Conservation (phyloP, 2,888 invertebrate genomes). For the Pterostichus madidus region DNA sequence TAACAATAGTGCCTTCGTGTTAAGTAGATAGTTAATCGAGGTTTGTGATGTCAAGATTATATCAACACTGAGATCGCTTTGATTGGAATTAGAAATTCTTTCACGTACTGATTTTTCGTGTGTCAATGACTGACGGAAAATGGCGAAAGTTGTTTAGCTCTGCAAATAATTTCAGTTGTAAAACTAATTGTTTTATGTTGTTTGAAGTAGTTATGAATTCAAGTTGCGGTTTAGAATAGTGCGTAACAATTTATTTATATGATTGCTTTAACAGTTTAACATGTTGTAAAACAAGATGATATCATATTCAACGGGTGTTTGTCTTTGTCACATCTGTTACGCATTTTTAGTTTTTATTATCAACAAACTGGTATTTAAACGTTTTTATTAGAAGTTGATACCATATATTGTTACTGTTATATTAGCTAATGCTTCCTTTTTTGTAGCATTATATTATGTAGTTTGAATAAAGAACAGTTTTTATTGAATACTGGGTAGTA, state of each 20-base stretch:
- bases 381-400: background rate
- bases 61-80: slow-evolving; percentile 8
- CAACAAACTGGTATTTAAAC: slow-evolving; percentile 22
- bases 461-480: too few relatives aligned
- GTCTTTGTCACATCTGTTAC: slow-evolving; percentile 12
- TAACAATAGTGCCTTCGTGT: slow-evolving; percentile 49
- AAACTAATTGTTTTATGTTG: slow-evolving; percentile 39
- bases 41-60: slow-evolving; percentile 52
- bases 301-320: slow-evolving; percentile 31
- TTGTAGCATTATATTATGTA: background rate
- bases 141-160: background rate
- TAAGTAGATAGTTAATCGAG: slow-evolving; percentile 49
- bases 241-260: slow-evolving; percentile 33
- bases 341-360: slow-evolving; percentile 20
- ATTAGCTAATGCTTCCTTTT: slow-evolving; percentile 34
- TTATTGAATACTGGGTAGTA: too few relatives aligned
- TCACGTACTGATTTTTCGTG: slow-evolving; percentile 20
- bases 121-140: slow-evolving; percentile 9
- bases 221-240: background rate
- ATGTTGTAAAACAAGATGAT: slow-evolving; percentile 34
- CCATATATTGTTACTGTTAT: background rate
- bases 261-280: slow-evolving; percentile 30
- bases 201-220: slow-evolving; percentile 7
- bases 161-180: background rate
- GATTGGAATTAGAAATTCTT: slow-evolving; percentile 24